phyloP scores from a whole-genome alignment of 2,113 vertebrate species.

The Seriola aureovittata region DNA sequence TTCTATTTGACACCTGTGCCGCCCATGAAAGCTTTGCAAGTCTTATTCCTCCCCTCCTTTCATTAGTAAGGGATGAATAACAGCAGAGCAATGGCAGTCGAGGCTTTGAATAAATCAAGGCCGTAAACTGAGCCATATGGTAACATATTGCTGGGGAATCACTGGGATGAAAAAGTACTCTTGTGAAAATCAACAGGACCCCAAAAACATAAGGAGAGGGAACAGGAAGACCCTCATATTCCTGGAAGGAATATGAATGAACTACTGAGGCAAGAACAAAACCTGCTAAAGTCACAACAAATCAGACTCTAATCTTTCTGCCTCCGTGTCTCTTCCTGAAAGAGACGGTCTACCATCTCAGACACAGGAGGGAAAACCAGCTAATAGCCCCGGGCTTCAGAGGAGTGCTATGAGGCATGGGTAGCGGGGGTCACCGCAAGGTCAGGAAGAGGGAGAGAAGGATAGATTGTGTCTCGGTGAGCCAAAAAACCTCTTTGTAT shows the following conservation, averaged over 20 bases:
- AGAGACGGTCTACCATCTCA: neutral
- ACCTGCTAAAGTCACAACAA: constrained; percentile 37
- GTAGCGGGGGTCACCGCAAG: constrained; percentile 62
- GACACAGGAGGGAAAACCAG: constrained; percentile 9
- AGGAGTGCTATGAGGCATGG: constrained; percentile 75
- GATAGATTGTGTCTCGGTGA: constrained; percentile 36
- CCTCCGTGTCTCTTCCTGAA: constrained; percentile 12
- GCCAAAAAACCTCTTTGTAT: constrained; percentile 33
- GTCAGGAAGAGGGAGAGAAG: constrained; percentile 35
- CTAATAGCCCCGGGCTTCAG: constrained; percentile 59
- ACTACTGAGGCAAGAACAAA: constrained; percentile 21
- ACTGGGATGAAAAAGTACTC: constrained; percentile 36
- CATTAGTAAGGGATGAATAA: constrained; percentile 60
- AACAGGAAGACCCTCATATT: constrained; percentile 19
- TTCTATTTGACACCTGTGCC: constrained; percentile 56
- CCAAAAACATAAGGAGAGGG: constrained; percentile 26
- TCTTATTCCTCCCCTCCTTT: constrained; percentile 38
- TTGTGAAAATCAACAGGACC: constrained; percentile 46
- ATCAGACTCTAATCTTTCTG: constrained; percentile 32
- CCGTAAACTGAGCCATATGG: constrained; percentile 55
- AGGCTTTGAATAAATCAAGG: constrained; percentile 57
- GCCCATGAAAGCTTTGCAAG: constrained; percentile 29
- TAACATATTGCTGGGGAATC: constrained; percentile 31
- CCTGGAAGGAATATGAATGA: constrained; percentile 34
- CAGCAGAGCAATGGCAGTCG: constrained; percentile 13